Base-by-base conservation (phyloP, 1,140 invertebrate species). In the Drosophila hydei region DNA sequence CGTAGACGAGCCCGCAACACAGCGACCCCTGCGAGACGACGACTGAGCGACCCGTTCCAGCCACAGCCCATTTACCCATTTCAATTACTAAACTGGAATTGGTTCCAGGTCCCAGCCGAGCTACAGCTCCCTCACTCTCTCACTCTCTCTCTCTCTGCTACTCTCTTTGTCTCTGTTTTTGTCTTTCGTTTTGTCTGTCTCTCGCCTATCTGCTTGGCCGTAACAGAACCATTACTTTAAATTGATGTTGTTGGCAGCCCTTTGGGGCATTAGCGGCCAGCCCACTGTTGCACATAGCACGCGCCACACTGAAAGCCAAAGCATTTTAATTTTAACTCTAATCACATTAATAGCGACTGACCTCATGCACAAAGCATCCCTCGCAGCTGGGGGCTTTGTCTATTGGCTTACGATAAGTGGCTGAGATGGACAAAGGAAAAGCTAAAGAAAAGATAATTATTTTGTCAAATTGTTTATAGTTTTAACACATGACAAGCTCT, bases 301-400 rank as follows among this genome's bases (percentile, higher is more conserved):
- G 12, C 47, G 21, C 38, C 14, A 11, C 47, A 21, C 23, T 51
- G 19, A 62, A 23, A 25, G 14, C 36, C 16, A 51, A 58, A 60
- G 64, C 56, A 60, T 68, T 68, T 51, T 51, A 43, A 68, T 42
- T 60, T 61, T 40, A 60, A 18, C 36, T 36, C 56, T 68, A 68
- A 68, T 68, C 64, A 36, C 64, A 61, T 68, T 60, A 68, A 61
- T 36, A 48, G 25, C 36, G 51, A 52, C 36, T 68, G 42, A 58
- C 56, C 64, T 60, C 47, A 60, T 33, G 25, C 45, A 11, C 30
- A 33, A 33, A 48, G 47, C 21, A 14, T 0, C 48, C n/a, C n/a
- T n/a, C n/a, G n/a, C n/a, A n/a, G n/a, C n/a, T n/a, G n/a, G n/a
- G n/a, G n/a, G n/a, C n/a, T n/a, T n/a, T n/a, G n/a, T n/a, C n/a